Percentiles rank a stretch among this genome's conserved stretches.
phyloP scores from a whole-genome alignment of 2,797 vertebrate genomes.

The Neoniphon sammara region DNA sequence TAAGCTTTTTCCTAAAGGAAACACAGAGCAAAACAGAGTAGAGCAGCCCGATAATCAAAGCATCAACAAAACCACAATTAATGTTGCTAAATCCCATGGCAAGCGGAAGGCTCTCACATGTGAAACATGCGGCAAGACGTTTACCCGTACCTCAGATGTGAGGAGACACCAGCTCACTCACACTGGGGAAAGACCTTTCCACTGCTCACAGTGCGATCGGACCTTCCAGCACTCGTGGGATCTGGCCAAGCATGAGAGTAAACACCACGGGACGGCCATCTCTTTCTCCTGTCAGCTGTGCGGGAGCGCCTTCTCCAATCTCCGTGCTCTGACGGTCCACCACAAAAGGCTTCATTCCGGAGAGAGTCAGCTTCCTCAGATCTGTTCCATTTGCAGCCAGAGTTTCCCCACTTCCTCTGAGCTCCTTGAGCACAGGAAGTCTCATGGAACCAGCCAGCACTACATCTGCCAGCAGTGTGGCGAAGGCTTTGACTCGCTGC shows the following conservation, averaged over 20 bases:
- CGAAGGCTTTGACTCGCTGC: slow-evolving; percentile 79
- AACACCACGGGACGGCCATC: slow-evolving; percentile 71
- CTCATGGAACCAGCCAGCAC: slow-evolving; percentile 71
- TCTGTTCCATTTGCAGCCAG: slow-evolving; percentile 84
- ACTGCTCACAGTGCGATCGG: slow-evolving; percentile 80
- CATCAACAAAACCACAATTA: background rate
- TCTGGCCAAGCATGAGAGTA: slow-evolving; percentile 81
- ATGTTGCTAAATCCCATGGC: slow-evolving; percentile 1
- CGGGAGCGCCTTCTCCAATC: slow-evolving; percentile 73
- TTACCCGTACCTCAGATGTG: slow-evolving; percentile 82
- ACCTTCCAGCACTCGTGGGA: slow-evolving; percentile 87
- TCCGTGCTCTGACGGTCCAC: slow-evolving; percentile 76
- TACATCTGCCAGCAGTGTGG: slow-evolving; percentile 82
- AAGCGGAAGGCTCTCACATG: slow-evolving; percentile 66
- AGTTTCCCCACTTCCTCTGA: slow-evolving; percentile 63
- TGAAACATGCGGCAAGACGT: slow-evolving; percentile 78
- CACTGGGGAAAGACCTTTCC: slow-evolving; percentile 84
- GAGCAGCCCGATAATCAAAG: background rate
- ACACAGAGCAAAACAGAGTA: background rate
- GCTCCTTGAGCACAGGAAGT: slow-evolving; percentile 78
- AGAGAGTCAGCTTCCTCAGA: slow-evolving; percentile 73
- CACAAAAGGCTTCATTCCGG: slow-evolving; percentile 75
- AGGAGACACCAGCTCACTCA: slow-evolving; percentile 84
- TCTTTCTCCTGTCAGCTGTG: slow-evolving; percentile 80
- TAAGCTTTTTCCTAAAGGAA: slow-evolving; percentile 70